Conservation (phyloP, 2,888 invertebrate genomes). For the Erebia palarica region DNA sequence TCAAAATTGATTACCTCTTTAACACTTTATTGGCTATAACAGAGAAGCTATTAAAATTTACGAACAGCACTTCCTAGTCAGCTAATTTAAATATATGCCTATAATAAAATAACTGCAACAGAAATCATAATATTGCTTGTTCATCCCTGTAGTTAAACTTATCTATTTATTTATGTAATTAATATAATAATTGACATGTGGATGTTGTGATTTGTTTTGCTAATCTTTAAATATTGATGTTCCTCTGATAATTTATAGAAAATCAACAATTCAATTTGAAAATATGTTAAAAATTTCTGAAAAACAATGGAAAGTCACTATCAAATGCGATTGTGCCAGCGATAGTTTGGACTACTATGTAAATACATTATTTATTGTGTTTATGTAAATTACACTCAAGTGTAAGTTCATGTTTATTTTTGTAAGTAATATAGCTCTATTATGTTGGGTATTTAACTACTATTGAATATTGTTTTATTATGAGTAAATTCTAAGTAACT, state of each 20-base stretch:
- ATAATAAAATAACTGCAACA: conserved; percentile 38
- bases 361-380: conserved; percentile 63
- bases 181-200: conserved; percentile 43
- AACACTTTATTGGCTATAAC: conserved; percentile 53
- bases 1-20: conserved; percentile 34
- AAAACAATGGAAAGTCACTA: conserved; percentile 28
- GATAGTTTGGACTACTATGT: conserved; percentile 45
- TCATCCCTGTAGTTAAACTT: conserved; percentile 40
- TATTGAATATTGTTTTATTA: conserved; percentile 72
- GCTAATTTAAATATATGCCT: conserved; percentile 53
- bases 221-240: conserved; percentile 41
- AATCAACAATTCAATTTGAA: conserved; percentile 31
- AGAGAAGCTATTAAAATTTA: conserved; percentile 51
- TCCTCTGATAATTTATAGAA: conserved; percentile 42
- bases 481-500: conserved; percentile 75
- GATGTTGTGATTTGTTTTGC: conserved; percentile 44
- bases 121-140: conserved; percentile 41
- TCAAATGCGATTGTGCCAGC: conserved; percentile 18
- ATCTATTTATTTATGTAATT: conserved; percentile 44
- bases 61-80: conserved; percentile 64
- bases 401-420: conserved; percentile 66
- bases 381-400: conserved; percentile 53
- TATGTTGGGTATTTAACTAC: conserved; percentile 75
- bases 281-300: conserved; percentile 38
- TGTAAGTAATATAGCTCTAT: conserved; percentile 72